Percentiles rank a stretch among this genome's conserved stretches.
Evolutionary conservation across 2,113 vertebrate species (phyloP).

Genomic region (Chaetops frenatus): DNA sequence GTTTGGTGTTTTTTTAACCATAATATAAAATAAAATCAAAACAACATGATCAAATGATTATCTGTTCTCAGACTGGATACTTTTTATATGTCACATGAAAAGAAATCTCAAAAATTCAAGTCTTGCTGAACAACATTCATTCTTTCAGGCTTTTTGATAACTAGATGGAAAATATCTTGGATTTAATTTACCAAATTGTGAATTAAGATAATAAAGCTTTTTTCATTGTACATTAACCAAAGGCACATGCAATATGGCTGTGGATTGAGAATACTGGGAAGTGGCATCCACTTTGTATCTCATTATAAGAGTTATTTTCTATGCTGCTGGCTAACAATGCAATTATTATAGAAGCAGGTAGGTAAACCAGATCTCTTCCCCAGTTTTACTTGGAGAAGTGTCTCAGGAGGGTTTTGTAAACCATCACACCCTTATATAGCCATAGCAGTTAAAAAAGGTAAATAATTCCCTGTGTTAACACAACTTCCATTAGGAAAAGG

Average conservation of each 20-base stretch:
- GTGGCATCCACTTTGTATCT: background rate
- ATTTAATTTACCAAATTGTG: background rate
- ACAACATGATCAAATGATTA: background rate
- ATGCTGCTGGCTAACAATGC: background rate
- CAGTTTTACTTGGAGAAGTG: background rate
- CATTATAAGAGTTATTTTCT: background rate
- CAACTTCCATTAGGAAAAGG: background rate
- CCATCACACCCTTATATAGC: background rate
- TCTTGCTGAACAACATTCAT: background rate
- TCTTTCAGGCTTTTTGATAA: slow-evolving; percentile 10
- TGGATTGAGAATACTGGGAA: background rate
- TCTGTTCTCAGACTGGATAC: background rate
- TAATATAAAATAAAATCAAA: background rate
- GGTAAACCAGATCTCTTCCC: background rate
- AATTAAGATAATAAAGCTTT: background rate
- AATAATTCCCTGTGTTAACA: background rate
- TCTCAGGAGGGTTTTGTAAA: background rate
- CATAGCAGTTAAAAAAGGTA: background rate
- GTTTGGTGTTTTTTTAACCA: background rate
- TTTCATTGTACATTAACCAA: background rate
- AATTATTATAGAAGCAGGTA: background rate
- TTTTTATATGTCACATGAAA: background rate
- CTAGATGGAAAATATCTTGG: background rate
- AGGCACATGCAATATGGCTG: background rate
- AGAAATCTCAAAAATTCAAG: background rate